These are phyloP conservation scores for Hippoglossus hippoglossus DNA, from an alignment of 2,797 vertebrate genomes.

Conservation along the genomic window DNA sequence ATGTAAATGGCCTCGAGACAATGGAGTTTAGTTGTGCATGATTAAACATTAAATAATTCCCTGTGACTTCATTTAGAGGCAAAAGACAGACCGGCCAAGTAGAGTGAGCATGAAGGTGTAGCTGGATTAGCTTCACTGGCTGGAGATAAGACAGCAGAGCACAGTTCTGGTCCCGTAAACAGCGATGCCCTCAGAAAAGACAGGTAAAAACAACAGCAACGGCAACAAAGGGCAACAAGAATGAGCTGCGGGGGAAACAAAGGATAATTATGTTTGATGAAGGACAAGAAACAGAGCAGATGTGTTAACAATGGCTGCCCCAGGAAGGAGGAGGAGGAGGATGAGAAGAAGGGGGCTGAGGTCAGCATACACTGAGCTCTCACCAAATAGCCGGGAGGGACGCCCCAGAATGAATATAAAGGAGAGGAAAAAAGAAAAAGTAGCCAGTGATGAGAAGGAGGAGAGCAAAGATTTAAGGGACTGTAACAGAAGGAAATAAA, in stretches of 20 bases:
- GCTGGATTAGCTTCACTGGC: slow-evolving; percentile 58
- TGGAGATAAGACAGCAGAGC: slow-evolving; percentile 51
- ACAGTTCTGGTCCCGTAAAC: slow-evolving; percentile 49
- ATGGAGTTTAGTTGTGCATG: slow-evolving; percentile 61
- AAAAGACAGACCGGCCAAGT: slow-evolving; percentile 53
- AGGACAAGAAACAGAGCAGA: slow-evolving; percentile 58
- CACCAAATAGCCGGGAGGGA: slow-evolving; percentile 64
- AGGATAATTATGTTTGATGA: slow-evolving; percentile 74
- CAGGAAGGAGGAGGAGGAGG: slow-evolving; percentile 52
- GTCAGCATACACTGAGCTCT: slow-evolving; percentile 70
- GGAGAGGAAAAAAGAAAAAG: slow-evolving; percentile 26
- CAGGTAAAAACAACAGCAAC: slow-evolving; percentile 44
- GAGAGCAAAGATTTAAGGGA: slow-evolving; percentile 56
- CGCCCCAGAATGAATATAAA: slow-evolving; percentile 68
- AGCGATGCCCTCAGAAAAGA: slow-evolving; percentile 35
- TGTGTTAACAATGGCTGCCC: slow-evolving; percentile 64
- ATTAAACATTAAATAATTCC: slow-evolving; percentile 66
- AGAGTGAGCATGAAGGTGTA: slow-evolving; percentile 35
- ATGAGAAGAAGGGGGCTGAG: slow-evolving; percentile 69
- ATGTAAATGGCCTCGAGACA: slow-evolving; percentile 66
- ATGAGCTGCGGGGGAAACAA: slow-evolving; percentile 56
- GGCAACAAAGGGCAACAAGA: slow-evolving; percentile 55
- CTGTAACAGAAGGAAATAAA: slow-evolving; percentile 32
- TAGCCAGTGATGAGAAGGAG: slow-evolving; percentile 46
- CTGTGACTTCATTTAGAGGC: slow-evolving; percentile 62